Conservation (phyloP, 1,140 invertebrate species). For the Drosophila miranda region DNA sequence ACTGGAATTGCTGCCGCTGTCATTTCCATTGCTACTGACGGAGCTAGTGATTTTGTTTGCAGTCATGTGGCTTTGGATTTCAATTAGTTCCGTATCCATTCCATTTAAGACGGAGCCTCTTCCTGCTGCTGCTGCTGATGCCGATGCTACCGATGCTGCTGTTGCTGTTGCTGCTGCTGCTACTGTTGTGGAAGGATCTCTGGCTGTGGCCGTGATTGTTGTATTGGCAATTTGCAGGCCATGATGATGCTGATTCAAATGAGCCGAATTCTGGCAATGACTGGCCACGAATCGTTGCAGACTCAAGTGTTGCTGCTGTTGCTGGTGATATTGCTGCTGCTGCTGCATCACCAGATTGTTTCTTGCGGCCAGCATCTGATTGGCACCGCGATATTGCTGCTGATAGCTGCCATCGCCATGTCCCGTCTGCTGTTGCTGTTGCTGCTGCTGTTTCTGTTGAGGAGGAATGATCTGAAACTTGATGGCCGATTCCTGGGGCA, state of each 20-base stretch:
- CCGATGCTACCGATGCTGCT: slow-evolving; percentile 14
- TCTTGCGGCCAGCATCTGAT: slow-evolving; percentile 71
- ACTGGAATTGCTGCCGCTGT: slow-evolving; percentile 35
- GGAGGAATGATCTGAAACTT: slow-evolving; percentile 82
- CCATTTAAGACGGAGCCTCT: slow-evolving; percentile 38
- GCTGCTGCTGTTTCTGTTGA: slow-evolving; percentile 67
- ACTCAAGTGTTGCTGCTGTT: slow-evolving; percentile 64
- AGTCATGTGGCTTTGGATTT: slow-evolving; percentile 68
- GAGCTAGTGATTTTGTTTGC: slow-evolving; percentile 66
- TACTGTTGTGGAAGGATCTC: slow-evolving; percentile 42
- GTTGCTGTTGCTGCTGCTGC: no score
- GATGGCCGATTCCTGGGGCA: slow-evolving; percentile 75
- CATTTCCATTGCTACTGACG: slow-evolving; percentile 32
- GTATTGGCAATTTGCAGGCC: slow-evolving; percentile 79
- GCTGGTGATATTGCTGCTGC: slow-evolving; percentile 57
- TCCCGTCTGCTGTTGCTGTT: slow-evolving; percentile 54
- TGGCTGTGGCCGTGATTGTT: slow-evolving; percentile 77
- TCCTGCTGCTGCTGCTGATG: slow-evolving; percentile 16
- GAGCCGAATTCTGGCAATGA: slow-evolving; percentile 59
- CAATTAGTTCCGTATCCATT: slow-evolving; percentile 77
- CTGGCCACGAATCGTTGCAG: slow-evolving; percentile 74
- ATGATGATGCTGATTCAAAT: slow-evolving; percentile 77
- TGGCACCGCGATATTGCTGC: slow-evolving; percentile 72
- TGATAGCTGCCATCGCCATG: slow-evolving; percentile 60
- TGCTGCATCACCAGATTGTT: slow-evolving; percentile 76